Base-by-base conservation (phyloP, 1,140 invertebrate species). In the Campoletis sonorensis region DNA sequence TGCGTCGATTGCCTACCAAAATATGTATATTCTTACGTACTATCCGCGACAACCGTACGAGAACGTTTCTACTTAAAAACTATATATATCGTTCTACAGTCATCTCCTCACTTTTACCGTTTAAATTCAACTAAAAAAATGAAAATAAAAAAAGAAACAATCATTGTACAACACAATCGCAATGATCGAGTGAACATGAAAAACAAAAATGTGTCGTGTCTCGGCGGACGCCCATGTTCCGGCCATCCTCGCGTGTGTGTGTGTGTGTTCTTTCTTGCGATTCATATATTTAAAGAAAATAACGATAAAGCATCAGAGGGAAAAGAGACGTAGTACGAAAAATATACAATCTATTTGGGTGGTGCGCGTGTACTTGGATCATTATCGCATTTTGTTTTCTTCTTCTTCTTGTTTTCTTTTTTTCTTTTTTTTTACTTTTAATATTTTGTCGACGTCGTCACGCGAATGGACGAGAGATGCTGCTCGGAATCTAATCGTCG, bases 61-160 rank as follows among this genome's bases (percentile, higher is more conserved):
- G 11, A 54, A 76, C 37, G 40, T 27, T 76, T 76, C 40, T 76
- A 64, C 61, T 64, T 64, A 64, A 64, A 64, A 64, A 64, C 61
- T 64, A 64, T 23, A 61, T 23, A 61, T 64, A 64, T 64, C 61
- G 61, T 64, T 64, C 61, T 64, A 64, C 23, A 27, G 51, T 54
- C 30, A 68, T 58, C 26, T 64, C 16, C 30, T 64, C 61, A 26
- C 4, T 64, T 64, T 64, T 27, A 26, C 51, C n/a, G 7, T 64
- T 64, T 13, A 64, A 64, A 64, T 64, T 64, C 23, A 64, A 64
- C 61, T 64, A 64, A 64, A 64, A 64, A 1, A 64, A 64, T n/a
- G 21, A 21, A n/a, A 13, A 21, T 7, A 64, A 64, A 23, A 64
- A 11, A 26, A 64, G 13, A 26, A 10, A 45, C 40, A 64, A 26